Evolutionary conservation across 2,797 vertebrate species (phyloP), one percentile per base, ranked within the genome.

Genomic region (Sciurus carolinensis): DNA sequence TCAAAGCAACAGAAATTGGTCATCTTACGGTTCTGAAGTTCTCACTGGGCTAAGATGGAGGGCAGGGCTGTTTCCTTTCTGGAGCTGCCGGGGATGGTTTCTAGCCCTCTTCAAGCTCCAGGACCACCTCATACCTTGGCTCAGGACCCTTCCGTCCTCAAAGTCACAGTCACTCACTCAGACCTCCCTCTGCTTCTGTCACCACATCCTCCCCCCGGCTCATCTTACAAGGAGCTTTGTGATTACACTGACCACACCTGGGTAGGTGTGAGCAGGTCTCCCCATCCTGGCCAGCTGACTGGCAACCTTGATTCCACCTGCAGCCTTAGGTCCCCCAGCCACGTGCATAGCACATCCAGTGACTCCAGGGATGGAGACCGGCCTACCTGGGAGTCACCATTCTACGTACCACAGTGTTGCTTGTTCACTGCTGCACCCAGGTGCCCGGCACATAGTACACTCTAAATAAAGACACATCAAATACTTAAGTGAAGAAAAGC

Each of bases 231-330:
- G 44, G 62, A 54, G 4, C 3, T 44, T 67, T 0, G 2, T 39
- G 54, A 47, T 69, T 11, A 5, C 4, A 4, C 5, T 6, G n/a
- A 57, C 39, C 20, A 18, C 39, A 20, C 33, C 59, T 0, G 0
- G 14, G 2, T 39, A 47, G 44, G 5, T 72, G 36, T 52, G 24
- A 54, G 52, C 36, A 26, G 5, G 18, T 36, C 30, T 15, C 22
- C 15, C 36, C 15, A 2, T 62, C 80, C 24, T 3, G 33, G 54
- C 20, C 50, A 59, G 71, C 76, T 80, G 64, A 50, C 59, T 3
- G 26, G 57, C 59, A 62, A 36, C 24, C 54, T 50, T 39, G 24
- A 77, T 12, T 15, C 71, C 15, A 67, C n/a, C 50, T 67, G 14
- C 42, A 71, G 15, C 3, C 52, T 42, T 28, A 36, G 62, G 1